phyloP scores from a whole-genome alignment of 2,113 vertebrate genomes.

The Lethenteron camtschaticum region DNA sequence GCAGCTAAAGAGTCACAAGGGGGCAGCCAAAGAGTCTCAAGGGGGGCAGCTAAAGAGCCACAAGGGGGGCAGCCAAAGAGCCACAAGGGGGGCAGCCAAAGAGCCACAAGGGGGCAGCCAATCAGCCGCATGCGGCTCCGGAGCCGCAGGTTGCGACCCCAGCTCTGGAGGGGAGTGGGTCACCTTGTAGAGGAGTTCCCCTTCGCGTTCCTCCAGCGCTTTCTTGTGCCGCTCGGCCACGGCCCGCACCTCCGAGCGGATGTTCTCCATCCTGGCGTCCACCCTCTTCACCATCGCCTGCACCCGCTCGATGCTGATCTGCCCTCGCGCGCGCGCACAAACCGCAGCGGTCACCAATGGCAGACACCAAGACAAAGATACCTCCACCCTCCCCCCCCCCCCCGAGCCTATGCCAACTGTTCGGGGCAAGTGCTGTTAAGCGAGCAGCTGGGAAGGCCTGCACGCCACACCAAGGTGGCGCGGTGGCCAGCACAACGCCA shows the following conservation, averaged over 20 bases:
- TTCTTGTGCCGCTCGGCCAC: neutral
- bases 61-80: too few relatives aligned
- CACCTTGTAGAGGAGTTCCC: slow-evolving; percentile 1
- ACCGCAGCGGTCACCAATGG: neutral
- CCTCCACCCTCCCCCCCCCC: rapidly evolving
- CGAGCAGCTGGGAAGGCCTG: neutral
- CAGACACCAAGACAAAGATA: neutral
- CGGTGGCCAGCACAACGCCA: neutral
- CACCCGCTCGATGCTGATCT: neutral
- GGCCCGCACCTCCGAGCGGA: neutral
- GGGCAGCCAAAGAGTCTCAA: too few relatives aligned
- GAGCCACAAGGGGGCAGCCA: too few relatives aligned
- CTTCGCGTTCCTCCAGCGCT: neutral
- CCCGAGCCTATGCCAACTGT: neutral
- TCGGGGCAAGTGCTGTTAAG: neutral
- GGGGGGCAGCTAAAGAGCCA: too few relatives aligned
- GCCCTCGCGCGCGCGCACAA: neutral
- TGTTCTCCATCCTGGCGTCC: slow-evolving; percentile 4
- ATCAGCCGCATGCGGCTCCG: too few relatives aligned
- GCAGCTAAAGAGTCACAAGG: too few relatives aligned
- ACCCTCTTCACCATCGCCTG: neutral
- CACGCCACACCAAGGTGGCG: neutral
- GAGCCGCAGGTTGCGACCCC: too few relatives aligned
- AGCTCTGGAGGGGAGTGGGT: neutral
- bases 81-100: too few relatives aligned